phyloP scores from a whole-genome alignment of 2,797 vertebrate species.

The Hephaestus fuliginosus region DNA sequence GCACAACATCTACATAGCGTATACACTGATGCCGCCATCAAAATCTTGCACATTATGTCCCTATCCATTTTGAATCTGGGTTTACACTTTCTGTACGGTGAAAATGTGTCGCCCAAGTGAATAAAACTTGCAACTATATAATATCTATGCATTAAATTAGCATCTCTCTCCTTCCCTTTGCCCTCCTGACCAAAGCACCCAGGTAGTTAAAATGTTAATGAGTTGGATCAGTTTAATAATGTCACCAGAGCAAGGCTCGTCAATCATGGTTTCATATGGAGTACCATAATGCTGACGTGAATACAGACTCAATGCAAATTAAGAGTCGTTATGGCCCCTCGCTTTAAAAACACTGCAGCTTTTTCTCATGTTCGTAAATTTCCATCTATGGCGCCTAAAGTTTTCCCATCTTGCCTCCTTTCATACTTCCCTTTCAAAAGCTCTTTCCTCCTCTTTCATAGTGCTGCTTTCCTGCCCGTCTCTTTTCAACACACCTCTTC shows the following conservation, averaged over 20 bases:
- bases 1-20: constrained; percentile 21
- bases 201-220: constrained; percentile 83
- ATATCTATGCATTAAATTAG: constrained; percentile 51
- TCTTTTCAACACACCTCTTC: constrained; percentile 31
- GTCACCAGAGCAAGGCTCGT: constrained; percentile 72
- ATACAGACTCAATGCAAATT: constrained; percentile 65
- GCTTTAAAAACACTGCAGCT: constrained; percentile 31
- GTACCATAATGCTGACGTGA: constrained; percentile 68
- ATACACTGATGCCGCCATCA: constrained; percentile 47
- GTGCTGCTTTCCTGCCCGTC: constrained; percentile 16
- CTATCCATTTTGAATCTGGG: constrained; percentile 24
- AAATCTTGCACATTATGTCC: constrained; percentile 40
- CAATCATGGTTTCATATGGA: constrained; percentile 75
- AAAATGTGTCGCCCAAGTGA: constrained; percentile 32
- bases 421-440: constrained; percentile 22
- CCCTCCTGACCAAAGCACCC: constrained; percentile 60
- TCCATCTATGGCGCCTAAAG: background rate
- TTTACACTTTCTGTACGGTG: constrained; percentile 30
- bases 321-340: constrained; percentile 37
- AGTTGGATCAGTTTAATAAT: constrained; percentile 83
- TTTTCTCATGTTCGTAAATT: constrained; percentile 41
- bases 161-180: constrained; percentile 43
- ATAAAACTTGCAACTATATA: constrained; percentile 38
- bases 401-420: constrained; percentile 18
- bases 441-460: constrained; percentile 8